Evolutionary conservation across 2,797 vertebrate species (phyloP).

Genomic region (Oreochromis grahami): DNA sequence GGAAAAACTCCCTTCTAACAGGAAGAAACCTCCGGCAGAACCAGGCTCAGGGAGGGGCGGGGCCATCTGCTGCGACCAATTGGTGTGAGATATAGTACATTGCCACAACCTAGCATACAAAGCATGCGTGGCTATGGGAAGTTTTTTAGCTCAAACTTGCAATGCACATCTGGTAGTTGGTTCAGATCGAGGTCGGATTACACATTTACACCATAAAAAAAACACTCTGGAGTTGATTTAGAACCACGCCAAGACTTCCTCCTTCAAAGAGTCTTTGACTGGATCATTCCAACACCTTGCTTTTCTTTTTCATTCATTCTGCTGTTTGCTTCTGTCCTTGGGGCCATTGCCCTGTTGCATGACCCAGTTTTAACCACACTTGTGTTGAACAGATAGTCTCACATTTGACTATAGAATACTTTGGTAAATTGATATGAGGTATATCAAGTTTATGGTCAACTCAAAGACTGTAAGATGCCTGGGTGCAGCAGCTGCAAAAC

Average conservation of each 20-base stretch:
- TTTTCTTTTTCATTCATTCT: background rate
- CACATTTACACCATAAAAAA: background rate
- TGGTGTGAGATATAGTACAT: background rate
- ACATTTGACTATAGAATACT: background rate
- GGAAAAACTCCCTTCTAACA: background rate
- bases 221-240: background rate
- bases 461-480: background rate
- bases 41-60: background rate
- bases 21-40: accelerated
- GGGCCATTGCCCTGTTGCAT: background rate
- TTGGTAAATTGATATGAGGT: too few relatives aligned
- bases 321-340: background rate
- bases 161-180: background rate
- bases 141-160: background rate
- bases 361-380: background rate
- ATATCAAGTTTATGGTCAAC: background rate
- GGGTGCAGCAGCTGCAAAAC: background rate
- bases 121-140: background rate
- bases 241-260: background rate
- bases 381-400: background rate
- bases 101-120: accelerated
- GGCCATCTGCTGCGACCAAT: accelerated
- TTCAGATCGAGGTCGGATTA: accelerated
- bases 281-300: background rate
- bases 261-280: background rate